Evolutionary conservation across 2,113 vertebrate species (phyloP).

Genomic region (Aphyosemion australe): DNA sequence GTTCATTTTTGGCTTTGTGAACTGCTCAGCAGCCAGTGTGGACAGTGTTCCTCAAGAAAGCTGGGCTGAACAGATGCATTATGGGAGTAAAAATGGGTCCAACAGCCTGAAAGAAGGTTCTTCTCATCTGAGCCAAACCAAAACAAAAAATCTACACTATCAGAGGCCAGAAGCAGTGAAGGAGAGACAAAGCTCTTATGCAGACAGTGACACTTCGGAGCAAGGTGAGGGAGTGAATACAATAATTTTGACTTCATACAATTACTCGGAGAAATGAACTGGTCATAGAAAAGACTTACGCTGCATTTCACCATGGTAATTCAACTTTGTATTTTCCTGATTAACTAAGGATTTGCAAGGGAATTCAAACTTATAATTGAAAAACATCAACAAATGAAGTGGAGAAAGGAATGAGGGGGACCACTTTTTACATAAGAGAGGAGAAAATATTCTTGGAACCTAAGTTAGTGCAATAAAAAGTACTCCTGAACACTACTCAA

Average conservation of each 20-base stretch:
- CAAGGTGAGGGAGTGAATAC: conserved; percentile 52
- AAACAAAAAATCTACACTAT: conserved; percentile 41
- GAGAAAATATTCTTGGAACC: not conserved
- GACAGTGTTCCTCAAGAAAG: conserved; percentile 76
- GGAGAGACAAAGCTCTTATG: conserved; percentile 72
- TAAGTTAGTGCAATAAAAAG: too few relatives aligned
- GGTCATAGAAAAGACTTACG: too few relatives aligned
- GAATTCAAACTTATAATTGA: not conserved
- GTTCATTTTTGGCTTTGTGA: conserved; percentile 2
- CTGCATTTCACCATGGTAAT: too few relatives aligned
- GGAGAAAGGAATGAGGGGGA: too few relatives aligned
- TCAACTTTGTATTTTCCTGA: too few relatives aligned
- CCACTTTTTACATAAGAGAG: not conserved
- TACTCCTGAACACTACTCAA: too few relatives aligned
- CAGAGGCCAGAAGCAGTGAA: conserved; percentile 55
- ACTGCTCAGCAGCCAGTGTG: conserved; percentile 71
- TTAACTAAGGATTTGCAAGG: not conserved
- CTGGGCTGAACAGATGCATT: conserved; percentile 59
- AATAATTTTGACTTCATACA: not conserved
- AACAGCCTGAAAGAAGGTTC: conserved; percentile 37
- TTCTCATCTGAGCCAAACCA: conserved; percentile 49
- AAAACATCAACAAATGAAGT: not conserved
- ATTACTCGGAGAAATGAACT: not conserved
- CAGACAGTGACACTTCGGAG: conserved; percentile 78
- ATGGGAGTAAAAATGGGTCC: conserved; percentile 59